Evolutionary conservation across 2,797 vertebrate genomes (phyloP).

Genomic region (Channallabes apus): DNA sequence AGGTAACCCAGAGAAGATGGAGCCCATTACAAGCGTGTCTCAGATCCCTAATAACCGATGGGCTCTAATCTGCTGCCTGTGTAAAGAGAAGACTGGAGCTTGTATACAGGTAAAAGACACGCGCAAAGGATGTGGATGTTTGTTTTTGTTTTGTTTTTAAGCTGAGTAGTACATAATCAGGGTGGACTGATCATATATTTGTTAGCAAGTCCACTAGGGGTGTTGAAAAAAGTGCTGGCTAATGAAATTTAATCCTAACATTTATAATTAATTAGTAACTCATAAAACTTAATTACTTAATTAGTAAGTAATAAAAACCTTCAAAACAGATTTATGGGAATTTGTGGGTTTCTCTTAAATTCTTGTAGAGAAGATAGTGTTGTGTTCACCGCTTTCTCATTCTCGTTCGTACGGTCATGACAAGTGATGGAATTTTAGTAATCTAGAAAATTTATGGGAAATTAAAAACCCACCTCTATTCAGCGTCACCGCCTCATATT

Average conservation of each 20-base stretch:
- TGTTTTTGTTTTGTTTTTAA: neutral
- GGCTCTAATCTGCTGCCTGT: constrained; percentile 94
- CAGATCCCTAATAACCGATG: constrained; percentile 96
- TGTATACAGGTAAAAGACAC: constrained; percentile 87
- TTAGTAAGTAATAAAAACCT: too few species aligned
- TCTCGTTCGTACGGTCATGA: neutral
- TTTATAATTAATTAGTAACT: neutral
- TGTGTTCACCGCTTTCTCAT: neutral
- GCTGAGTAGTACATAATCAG: neutral
- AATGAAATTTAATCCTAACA: neutral
- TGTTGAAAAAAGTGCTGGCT: too few species aligned
- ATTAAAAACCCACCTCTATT: too few species aligned
- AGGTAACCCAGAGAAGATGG: constrained; percentile 98
- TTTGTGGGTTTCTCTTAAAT: neutral
- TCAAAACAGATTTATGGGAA: neutral
- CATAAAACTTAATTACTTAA: too few species aligned
- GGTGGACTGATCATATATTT: neutral
- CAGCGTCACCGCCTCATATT: too few species aligned
- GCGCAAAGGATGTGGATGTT: too few species aligned
- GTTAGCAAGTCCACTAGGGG: too few species aligned
- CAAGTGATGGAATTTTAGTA: too few species aligned
- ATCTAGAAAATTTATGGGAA: too few species aligned
- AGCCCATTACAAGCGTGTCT: constrained; percentile 96
- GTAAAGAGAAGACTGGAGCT: constrained; percentile 92
- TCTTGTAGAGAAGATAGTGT: neutral